phyloP scores from a whole-genome alignment of 2,888 invertebrate species.

The Euphydryas editha region DNA sequence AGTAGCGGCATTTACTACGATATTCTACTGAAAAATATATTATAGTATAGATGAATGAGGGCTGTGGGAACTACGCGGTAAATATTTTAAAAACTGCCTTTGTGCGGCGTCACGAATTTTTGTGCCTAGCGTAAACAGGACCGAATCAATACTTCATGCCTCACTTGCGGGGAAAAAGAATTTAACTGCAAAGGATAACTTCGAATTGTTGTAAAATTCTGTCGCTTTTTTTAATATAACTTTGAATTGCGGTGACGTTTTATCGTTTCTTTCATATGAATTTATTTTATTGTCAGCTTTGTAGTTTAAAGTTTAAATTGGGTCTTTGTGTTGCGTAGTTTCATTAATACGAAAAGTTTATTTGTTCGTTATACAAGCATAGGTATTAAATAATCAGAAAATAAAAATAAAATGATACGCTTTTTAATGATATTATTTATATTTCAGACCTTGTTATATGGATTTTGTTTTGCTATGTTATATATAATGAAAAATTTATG shows the following conservation, averaged over 20 bases:
- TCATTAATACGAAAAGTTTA: too few species aligned
- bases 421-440: too few species aligned
- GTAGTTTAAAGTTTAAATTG: too few species aligned
- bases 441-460: too few species aligned
- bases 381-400: too few species aligned
- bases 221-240: not conserved
- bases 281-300: too few species aligned
- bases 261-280: not conserved
- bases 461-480: too few species aligned
- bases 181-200: not conserved
- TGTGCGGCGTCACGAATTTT: conserved; percentile 39
- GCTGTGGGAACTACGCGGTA: conserved; percentile 61
- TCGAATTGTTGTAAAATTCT: not conserved
- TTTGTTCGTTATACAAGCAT: too few species aligned
- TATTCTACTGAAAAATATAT: conserved; percentile 57
- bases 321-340: too few species aligned
- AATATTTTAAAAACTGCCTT: conserved; percentile 59
- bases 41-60: conserved; percentile 61
- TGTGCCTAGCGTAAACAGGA: not conserved
- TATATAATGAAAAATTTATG: too few species aligned
- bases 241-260: not conserved
- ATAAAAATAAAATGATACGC: too few species aligned
- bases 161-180: not conserved
- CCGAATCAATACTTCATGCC: conserved; percentile 6
- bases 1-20: conserved; percentile 15